Evolutionary conservation across 2,113 vertebrate species (phyloP).

Genomic region (Salvator merianae): DNA sequence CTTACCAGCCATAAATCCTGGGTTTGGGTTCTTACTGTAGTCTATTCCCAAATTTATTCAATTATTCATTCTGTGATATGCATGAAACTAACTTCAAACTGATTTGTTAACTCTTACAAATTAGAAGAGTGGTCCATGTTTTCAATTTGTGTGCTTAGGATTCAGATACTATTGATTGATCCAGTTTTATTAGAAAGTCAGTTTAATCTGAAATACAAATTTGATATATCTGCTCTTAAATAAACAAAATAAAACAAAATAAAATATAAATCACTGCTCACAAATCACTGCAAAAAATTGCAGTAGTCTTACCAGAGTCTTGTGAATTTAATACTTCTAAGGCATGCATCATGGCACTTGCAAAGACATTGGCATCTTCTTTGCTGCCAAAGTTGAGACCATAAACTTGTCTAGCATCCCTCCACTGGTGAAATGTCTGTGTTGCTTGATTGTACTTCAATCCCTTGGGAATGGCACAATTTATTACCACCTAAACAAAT

Average conservation of each 20-base stretch:
- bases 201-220: neutral
- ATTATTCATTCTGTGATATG: conserved; percentile 76
- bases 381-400: conserved; percentile 99
- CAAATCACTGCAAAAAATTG: neutral
- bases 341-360: conserved; percentile 99
- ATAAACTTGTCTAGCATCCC: conserved; percentile 95
- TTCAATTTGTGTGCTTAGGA: neutral
- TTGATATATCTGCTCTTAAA: neutral
- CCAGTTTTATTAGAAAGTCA: neutral
- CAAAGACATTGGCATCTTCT: conserved; percentile 98
- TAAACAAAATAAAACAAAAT: neutral
- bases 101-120: conserved; percentile 42
- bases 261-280: neutral
- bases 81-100: conserved; percentile 50
- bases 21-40: conserved; percentile 55
- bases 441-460: conserved; percentile 99
- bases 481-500: conserved; percentile 91
- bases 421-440: conserved; percentile 98
- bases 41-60: conserved; percentile 73
- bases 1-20: conserved; percentile 33
- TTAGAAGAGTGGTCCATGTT: neutral
- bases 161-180: neutral
- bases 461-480: conserved; percentile 99
- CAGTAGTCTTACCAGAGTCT: conserved; percentile 84
- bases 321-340: conserved; percentile 98